Conservation (phyloP, 2,113 vertebrate genomes). For the Psephotus haematonotus region DNA sequence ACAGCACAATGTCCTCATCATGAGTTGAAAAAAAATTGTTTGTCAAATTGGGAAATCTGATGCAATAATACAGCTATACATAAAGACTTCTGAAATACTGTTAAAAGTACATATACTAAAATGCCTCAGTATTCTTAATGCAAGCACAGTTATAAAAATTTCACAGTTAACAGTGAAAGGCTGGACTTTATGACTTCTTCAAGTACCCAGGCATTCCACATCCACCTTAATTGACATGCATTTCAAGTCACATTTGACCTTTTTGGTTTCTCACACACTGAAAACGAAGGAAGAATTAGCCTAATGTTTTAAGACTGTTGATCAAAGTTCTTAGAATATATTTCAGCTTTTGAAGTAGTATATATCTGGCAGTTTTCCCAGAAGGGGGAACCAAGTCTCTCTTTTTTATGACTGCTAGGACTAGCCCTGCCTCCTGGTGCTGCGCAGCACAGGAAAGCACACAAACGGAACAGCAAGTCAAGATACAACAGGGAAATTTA, state of each 20-base stretch:
- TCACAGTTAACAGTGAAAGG: neutral
- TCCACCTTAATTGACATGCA: slow-evolving; percentile 25
- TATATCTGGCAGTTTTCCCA: slow-evolving; percentile 47
- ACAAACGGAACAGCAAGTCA: neutral
- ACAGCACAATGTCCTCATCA: neutral
- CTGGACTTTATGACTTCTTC: slow-evolving; percentile 1
- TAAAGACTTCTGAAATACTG: neutral
- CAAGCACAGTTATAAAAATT: neutral
- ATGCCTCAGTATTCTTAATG: neutral
- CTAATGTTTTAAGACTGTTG: slow-evolving; percentile 53
- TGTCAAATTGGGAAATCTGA: neutral
- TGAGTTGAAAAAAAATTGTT: neutral
- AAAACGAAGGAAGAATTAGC: slow-evolving; percentile 54
- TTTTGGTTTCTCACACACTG: slow-evolving; percentile 6
- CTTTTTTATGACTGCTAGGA: neutral
- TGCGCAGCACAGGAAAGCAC: neutral
- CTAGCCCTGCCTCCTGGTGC: neutral
- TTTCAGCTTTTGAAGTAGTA: slow-evolving; percentile 55
- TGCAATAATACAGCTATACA: neutral
- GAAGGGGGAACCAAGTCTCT: slow-evolving; percentile 33
- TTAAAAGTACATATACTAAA: neutral
- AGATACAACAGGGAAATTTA: neutral
- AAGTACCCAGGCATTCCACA: slow-evolving; percentile 12
- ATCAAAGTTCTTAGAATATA: slow-evolving; percentile 40
- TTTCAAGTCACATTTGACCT: slow-evolving; percentile 52